Conservation (phyloP, 2,888 invertebrate species). For the Eristalis tenax region DNA sequence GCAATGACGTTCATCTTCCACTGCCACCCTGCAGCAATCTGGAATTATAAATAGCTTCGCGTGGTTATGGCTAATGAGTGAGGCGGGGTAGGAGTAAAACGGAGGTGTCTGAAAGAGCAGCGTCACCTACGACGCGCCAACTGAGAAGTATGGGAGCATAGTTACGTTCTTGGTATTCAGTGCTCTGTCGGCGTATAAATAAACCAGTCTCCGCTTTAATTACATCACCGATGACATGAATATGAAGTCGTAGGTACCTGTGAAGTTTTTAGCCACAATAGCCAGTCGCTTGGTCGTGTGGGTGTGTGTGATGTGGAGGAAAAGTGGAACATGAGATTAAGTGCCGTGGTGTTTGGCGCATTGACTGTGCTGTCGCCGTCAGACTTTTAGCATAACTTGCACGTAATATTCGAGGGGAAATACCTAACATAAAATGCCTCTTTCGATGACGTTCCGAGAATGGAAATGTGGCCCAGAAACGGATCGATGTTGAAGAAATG, state of each 20-base stretch:
- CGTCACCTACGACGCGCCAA: constrained; percentile 41
- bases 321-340: constrained; percentile 52
- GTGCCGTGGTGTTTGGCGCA: constrained; percentile 52
- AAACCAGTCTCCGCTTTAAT: constrained; percentile 62
- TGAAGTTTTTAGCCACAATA: constrained; percentile 25
- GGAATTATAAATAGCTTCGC: constrained; percentile 63
- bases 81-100: not conserved
- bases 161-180: constrained; percentile 33
- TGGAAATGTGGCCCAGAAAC: not conserved
- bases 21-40: constrained; percentile 50
- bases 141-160: constrained; percentile 44
- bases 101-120: constrained; percentile 55
- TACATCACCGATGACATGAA: constrained; percentile 66
- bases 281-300: constrained; percentile 15
- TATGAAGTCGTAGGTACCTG: constrained; percentile 50
- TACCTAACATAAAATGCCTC: not conserved
- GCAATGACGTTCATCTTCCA: constrained; percentile 58
- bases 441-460: not conserved
- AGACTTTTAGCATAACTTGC: constrained; percentile 1
- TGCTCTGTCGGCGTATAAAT: constrained; percentile 49
- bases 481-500: too few species aligned
- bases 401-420: not conserved
- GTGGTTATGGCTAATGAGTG: constrained; percentile 36
- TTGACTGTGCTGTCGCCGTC: constrained; percentile 40
- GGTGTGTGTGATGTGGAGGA: not conserved